Conservation (phyloP, 2,888 invertebrate species). For the Galerucella nymphaeae region DNA sequence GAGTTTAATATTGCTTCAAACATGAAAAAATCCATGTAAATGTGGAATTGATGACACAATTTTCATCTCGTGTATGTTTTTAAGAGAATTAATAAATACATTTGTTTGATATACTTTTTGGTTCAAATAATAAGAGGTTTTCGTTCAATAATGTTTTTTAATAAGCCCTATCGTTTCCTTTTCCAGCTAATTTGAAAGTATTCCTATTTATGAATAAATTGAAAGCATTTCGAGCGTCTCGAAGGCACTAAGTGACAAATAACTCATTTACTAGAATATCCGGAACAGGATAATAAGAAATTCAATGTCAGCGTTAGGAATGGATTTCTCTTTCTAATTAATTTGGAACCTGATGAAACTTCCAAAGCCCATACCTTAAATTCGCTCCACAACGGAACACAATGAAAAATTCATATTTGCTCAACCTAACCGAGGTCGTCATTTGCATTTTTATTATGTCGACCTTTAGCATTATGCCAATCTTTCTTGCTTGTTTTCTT, state of each 20-base stretch:
- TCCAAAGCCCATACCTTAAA: slow-evolving; percentile 35
- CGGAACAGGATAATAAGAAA: slow-evolving; percentile 26
- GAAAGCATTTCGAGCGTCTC: slow-evolving; percentile 11
- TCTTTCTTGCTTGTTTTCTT: slow-evolving; percentile 55
- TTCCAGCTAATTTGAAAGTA: background rate
- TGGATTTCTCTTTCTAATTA: slow-evolving; percentile 35
- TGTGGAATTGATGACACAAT: too few species aligned
- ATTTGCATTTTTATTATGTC: slow-evolving; percentile 56
- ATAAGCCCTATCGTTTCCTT: background rate
- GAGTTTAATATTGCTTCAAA: too few species aligned
- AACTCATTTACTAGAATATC: slow-evolving; percentile 18
- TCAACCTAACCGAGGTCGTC: slow-evolving; percentile 54
- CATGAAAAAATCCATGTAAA: too few species aligned
- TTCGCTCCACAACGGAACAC: slow-evolving; percentile 40
- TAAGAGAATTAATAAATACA: too few species aligned
- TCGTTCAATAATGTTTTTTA: background rate
- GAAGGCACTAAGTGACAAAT: slow-evolving; percentile 1
- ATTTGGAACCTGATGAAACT: slow-evolving; percentile 37
- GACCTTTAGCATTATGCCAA: slow-evolving; percentile 47
- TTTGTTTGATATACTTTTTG: background rate
- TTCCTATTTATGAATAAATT: background rate
- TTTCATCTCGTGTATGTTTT: too few species aligned
- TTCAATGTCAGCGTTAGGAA: slow-evolving; percentile 31
- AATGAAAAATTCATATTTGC: slow-evolving; percentile 56
- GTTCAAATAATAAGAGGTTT: background rate